These are phyloP conservation scores for Salvelinus alpinus DNA, from an alignment of 2,113 vertebrate species.

Conservation along the genomic window DNA sequence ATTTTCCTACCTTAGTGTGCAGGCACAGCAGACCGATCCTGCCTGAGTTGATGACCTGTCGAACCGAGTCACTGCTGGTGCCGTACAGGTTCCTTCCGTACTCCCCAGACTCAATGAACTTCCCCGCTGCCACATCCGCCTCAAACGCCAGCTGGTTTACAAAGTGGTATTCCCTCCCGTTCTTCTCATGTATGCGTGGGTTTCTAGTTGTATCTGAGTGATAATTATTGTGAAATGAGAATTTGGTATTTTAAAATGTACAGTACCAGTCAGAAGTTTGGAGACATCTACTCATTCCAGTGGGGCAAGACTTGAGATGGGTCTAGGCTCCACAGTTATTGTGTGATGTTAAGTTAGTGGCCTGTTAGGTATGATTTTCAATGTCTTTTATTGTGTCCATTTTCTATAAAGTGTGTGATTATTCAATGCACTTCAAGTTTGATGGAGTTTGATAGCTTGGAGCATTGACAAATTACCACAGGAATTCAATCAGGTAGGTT, in stretches of 20 bases:
- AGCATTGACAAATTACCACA: too few relatives aligned
- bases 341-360: neutral
- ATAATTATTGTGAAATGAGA: too few relatives aligned
- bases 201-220: conserved; percentile 87
- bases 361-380: neutral
- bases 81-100: conserved; percentile 95
- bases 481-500: too few relatives aligned
- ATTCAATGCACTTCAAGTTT: too few relatives aligned
- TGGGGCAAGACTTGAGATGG: too few relatives aligned
- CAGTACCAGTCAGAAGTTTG: too few relatives aligned
- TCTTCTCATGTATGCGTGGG: conserved; percentile 83
- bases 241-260: too few relatives aligned
- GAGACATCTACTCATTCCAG: too few relatives aligned
- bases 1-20: conserved; percentile 83
- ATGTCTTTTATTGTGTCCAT: too few relatives aligned
- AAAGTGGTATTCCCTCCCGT: conserved; percentile 94
- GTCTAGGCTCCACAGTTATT: neutral
- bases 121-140: conserved; percentile 81
- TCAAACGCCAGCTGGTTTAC: conserved; percentile 86
- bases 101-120: conserved; percentile 93
- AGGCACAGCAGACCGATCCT: conserved; percentile 92
- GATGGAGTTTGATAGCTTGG: too few relatives aligned
- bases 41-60: conserved; percentile 89
- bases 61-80: conserved; percentile 90
- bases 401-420: too few relatives aligned